phyloP scores from a whole-genome alignment of 2,113 vertebrate species.

The Xenotilapia leptura region DNA sequence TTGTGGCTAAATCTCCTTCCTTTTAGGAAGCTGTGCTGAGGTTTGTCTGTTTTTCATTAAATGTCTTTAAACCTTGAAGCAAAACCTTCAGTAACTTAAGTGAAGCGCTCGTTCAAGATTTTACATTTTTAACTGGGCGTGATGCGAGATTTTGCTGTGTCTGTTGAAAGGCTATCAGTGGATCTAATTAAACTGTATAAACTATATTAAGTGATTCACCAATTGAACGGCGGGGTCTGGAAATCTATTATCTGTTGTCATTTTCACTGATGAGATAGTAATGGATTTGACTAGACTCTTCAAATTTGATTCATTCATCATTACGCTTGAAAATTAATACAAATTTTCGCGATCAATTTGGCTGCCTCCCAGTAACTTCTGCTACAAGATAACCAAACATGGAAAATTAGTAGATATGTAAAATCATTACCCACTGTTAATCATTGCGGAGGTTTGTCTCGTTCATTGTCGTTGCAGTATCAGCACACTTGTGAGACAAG shows the following conservation, averaged over 20 bases:
- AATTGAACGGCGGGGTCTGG: slow-evolving; percentile 3
- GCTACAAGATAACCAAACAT: slow-evolving; percentile 52
- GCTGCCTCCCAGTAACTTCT: slow-evolving; percentile 43
- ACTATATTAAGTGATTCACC: slow-evolving; percentile 16
- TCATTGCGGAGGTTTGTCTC: slow-evolving; percentile 39
- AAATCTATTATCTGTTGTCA: slow-evolving; percentile 39
- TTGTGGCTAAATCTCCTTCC: not conserved
- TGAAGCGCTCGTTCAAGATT: not conserved
- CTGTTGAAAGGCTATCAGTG: slow-evolving; percentile 2
- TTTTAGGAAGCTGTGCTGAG: not conserved
- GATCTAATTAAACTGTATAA: slow-evolving; percentile 21
- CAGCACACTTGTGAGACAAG: slow-evolving; percentile 32
- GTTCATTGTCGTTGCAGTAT: slow-evolving; percentile 38
- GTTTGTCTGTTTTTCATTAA: not conserved
- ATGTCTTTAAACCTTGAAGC: not conserved
- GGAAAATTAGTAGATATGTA: slow-evolving; percentile 48
- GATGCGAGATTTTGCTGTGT: not conserved
- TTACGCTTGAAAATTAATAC: slow-evolving; percentile 27
- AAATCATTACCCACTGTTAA: slow-evolving; percentile 53
- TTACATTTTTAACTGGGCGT: slow-evolving; percentile 13
- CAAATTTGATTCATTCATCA: slow-evolving; percentile 28
- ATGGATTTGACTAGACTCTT: slow-evolving; percentile 15
- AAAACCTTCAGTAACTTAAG: not conserved
- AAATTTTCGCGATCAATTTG: slow-evolving; percentile 44
- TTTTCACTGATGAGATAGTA: slow-evolving; percentile 21